Conservation (phyloP, 2,113 vertebrate genomes). For the Neoarius graeffei region DNA sequence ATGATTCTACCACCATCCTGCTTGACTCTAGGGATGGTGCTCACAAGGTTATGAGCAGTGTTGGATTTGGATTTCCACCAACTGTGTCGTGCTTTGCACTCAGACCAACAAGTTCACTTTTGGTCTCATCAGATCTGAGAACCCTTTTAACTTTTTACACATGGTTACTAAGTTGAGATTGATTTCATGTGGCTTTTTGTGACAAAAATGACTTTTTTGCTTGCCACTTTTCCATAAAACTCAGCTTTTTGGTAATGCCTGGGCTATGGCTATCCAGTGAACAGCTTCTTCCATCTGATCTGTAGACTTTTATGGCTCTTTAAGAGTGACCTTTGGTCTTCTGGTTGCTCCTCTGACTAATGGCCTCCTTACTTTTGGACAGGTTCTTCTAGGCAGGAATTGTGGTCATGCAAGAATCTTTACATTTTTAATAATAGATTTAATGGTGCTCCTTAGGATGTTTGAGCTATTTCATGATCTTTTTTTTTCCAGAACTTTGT, state of each 20-base stretch:
- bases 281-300: no score
- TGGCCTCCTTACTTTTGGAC: neutral
- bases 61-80: neutral
- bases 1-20: neutral
- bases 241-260: no score
- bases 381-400: neutral
- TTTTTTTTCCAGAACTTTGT: no score
- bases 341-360: neutral
- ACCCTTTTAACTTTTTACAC: neutral
- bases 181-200: no score
- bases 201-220: no score
- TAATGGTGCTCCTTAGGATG: neutral
- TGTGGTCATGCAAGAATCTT: neutral
- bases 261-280: no score
- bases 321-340: neutral
- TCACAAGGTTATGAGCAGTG: neutral
- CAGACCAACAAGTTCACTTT: neutral
- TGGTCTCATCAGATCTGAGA: neutral
- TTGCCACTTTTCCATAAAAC: no score
- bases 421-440: neutral
- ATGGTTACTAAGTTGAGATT: no score
- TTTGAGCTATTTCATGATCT: no score
- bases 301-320: no score
- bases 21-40: neutral
- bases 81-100: neutral